A percentile compares a stretch with the other conserved stretches of the same genome.
These are phyloP conservation scores for Hecatera dysodea DNA, from an alignment of 2,888 invertebrate genomes.

Conservation along the genomic window DNA sequence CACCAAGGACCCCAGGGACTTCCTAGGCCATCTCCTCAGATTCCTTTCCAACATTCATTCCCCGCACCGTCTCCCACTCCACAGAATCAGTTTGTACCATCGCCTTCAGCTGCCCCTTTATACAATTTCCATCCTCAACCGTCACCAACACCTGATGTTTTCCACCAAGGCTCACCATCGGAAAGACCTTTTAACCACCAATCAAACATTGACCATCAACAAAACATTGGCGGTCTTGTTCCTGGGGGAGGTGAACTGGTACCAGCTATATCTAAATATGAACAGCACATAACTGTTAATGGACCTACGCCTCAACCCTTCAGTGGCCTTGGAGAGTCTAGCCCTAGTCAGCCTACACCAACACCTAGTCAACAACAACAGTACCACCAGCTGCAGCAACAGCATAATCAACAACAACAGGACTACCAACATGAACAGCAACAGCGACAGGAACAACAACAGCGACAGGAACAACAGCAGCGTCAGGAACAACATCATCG, in stretches of 20 bases:
- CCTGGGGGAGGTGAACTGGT: constrained; percentile 94
- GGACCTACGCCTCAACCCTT: constrained; percentile 78
- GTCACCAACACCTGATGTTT: constrained; percentile 77
- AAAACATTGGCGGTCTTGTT: constrained; percentile 87
- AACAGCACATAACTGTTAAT: constrained; percentile 94
- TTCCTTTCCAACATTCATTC: constrained; percentile 77
- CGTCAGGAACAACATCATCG: constrained; percentile 62
- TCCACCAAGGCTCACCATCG: constrained; percentile 80
- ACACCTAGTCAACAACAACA: constrained; percentile 66
- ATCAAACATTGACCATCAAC: constrained; percentile 81
- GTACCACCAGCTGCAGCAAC: constrained; percentile 61
- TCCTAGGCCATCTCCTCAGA: constrained; percentile 78
- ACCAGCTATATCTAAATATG: constrained; percentile 94
- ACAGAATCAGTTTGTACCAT: constrained; percentile 84
- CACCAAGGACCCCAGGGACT: constrained; percentile 83
- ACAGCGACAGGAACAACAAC: constrained; percentile 61
- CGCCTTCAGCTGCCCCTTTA: constrained; percentile 83
- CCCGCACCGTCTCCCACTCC: constrained; percentile 80
- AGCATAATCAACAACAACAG: constrained; percentile 61
- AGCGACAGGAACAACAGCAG: constrained; percentile 64
- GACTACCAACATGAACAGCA: constrained; percentile 64
- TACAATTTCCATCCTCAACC: constrained; percentile 85
- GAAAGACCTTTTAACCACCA: constrained; percentile 78
- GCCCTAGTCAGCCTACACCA: constrained; percentile 66
- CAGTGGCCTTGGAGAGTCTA: constrained; percentile 75